These are phyloP conservation scores for Chymomyza costata DNA, from an alignment of 1,140 invertebrate species.

Conservation along the genomic window DNA sequence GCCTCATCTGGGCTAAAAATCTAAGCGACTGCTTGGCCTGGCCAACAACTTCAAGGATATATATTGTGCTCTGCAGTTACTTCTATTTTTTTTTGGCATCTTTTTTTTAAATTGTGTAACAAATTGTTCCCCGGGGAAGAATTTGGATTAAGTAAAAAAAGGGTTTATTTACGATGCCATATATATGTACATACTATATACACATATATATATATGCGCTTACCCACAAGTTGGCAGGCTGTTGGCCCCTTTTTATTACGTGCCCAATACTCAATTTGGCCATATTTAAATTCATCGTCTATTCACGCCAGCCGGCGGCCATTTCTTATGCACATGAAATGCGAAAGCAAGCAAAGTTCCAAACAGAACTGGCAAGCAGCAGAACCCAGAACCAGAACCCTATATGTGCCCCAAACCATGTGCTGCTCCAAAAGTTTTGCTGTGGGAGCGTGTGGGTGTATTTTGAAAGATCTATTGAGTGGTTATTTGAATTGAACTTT, in stretches of 20 bases:
- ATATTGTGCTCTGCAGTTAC: slow-evolving; percentile 16
- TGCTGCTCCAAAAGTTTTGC: slow-evolving; percentile 15
- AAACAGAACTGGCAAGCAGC: too few species aligned
- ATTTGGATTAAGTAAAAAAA: slow-evolving; percentile 74
- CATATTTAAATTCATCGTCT: slow-evolving; percentile 74
- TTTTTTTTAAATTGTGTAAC: slow-evolving; percentile 69
- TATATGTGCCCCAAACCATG: too few species aligned
- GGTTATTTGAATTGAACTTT: slow-evolving; percentile 71
- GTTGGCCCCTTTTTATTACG: slow-evolving; percentile 57
- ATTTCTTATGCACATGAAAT: slow-evolving; percentile 64
- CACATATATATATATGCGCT: not conserved
- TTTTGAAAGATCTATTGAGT: slow-evolving; percentile 61
- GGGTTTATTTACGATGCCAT: slow-evolving; percentile 73
- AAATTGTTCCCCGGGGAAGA: slow-evolving; percentile 72
- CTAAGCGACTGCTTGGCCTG: slow-evolving; percentile 34
- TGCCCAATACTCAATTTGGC: slow-evolving; percentile 72
- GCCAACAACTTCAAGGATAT: slow-evolving; percentile 27
- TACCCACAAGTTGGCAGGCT: not conserved
- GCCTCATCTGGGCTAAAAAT: slow-evolving; percentile 43
- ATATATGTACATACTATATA: slow-evolving; percentile 46
- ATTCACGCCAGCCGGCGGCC: slow-evolving; percentile 57
- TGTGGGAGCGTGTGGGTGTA: slow-evolving; percentile 9
- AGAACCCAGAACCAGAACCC: too few species aligned
- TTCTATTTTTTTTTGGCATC: slow-evolving; percentile 10
- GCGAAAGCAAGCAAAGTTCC: too few species aligned